Conservation (phyloP, 2,888 invertebrate species). For the Drosophila sordidula region DNA sequence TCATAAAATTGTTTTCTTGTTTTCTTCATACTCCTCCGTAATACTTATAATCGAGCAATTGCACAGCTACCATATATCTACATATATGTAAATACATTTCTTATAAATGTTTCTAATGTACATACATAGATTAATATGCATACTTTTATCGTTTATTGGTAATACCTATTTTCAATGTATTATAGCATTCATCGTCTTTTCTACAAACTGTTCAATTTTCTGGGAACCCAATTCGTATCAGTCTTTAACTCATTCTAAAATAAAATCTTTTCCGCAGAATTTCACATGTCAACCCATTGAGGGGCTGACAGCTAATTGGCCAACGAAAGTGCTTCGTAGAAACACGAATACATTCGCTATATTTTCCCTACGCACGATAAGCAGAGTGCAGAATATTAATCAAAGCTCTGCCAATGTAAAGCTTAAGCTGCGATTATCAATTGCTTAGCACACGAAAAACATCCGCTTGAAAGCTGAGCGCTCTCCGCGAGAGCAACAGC, state of each 20-base stretch:
- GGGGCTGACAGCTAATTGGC: slow-evolving; percentile 3
- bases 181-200: slow-evolving; percentile 32
- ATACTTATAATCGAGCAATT: background rate
- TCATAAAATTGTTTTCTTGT: slow-evolving; percentile 5
- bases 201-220: slow-evolving; percentile 33
- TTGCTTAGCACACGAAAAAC: background rate
- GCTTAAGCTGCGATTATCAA: slow-evolving; percentile 13
- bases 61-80: background rate
- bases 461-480: background rate
- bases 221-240: slow-evolving; percentile 18
- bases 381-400: background rate
- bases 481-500: background rate
- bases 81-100: background rate
- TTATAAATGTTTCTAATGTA: background rate
- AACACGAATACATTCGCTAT: slow-evolving; percentile 3
- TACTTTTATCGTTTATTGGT: background rate
- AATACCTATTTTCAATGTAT: background rate
- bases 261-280: slow-evolving; percentile 41
- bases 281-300: slow-evolving; percentile 36
- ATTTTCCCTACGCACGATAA: background rate
- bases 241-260: slow-evolving; percentile 22
- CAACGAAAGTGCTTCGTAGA: slow-evolving; percentile 36
- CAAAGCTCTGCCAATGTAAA: background rate
- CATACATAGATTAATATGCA: background rate
- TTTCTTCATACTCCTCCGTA: slow-evolving; percentile 13